Percentiles rank a stretch among this genome's conserved stretches.
phyloP scores from a whole-genome alignment of 1,140 invertebrate genomes.

The Calliopsis andreniformis region DNA sequence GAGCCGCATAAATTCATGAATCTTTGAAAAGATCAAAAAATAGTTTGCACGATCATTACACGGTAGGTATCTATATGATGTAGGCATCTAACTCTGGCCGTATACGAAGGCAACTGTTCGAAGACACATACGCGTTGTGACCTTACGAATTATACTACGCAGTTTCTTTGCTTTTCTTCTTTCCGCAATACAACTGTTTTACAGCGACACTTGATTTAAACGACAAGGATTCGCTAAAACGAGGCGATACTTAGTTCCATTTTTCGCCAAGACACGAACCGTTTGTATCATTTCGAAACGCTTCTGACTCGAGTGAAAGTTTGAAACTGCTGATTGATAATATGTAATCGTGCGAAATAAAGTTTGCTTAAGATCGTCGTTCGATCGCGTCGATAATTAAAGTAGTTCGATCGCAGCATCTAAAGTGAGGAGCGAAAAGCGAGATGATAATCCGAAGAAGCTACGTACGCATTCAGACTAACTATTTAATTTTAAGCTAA shows the following conservation, averaged over 20 bases:
- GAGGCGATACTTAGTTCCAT: background rate
- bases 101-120: conserved; percentile 75
- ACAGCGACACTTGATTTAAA: background rate
- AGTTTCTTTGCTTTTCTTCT: background rate
- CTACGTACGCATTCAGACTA: background rate
- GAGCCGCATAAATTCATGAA: background rate
- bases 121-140: conserved; percentile 69
- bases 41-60: conserved; percentile 56
- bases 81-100: conserved; percentile 61
- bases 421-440: background rate
- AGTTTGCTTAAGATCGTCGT: background rate
- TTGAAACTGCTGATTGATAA: background rate
- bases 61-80: conserved; percentile 40
- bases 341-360: background rate
- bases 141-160: conserved; percentile 27
- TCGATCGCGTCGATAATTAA: background rate
- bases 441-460: background rate
- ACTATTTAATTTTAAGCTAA: too few relatives aligned
- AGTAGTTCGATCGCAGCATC: background rate
- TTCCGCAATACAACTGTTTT: background rate
- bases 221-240: background rate
- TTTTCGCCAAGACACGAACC: background rate
- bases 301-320: background rate
- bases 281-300: background rate
- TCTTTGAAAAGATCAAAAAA: conserved; percentile 67